Percentiles rank a stretch among this genome's conserved stretches.
phyloP scores from a whole-genome alignment of 1,140 invertebrate species.

The Teleogryllus occipitalis region DNA sequence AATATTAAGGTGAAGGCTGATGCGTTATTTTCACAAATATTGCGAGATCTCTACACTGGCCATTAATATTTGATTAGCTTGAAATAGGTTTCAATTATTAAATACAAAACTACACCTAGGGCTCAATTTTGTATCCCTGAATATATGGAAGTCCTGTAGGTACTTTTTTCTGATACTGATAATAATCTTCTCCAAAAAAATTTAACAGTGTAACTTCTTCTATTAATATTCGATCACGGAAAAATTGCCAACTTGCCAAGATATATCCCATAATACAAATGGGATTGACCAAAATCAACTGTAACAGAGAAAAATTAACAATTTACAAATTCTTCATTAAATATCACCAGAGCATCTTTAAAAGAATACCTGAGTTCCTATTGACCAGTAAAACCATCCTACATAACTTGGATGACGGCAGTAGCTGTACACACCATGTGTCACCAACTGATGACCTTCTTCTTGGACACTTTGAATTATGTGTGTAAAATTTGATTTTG shows the following conservation, averaged over 20 bases:
- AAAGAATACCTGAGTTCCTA: slow-evolving; percentile 81
- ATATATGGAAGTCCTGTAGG: slow-evolving; percentile 91
- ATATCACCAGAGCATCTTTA: slow-evolving; percentile 8
- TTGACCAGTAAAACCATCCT: slow-evolving; percentile 98
- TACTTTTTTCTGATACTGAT: slow-evolving; percentile 79
- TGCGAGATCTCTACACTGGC: too few relatives aligned
- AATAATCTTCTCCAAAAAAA: slow-evolving; percentile 89
- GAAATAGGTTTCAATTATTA: background rate
- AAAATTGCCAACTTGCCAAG: slow-evolving; percentile 82
- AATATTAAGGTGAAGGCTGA: too few relatives aligned
- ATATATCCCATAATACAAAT: slow-evolving; percentile 77
- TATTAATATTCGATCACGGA: slow-evolving; percentile 73
- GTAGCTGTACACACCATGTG: slow-evolving; percentile 75
- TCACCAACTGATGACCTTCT: slow-evolving; percentile 82
- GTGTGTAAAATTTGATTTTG: slow-evolving; percentile 91
- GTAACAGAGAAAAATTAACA: slow-evolving; percentile 33
- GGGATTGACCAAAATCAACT: slow-evolving; percentile 86
- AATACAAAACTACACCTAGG: background rate
- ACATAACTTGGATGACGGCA: slow-evolving; percentile 91
- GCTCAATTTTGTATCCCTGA: slow-evolving; percentile 52
- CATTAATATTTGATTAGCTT: too few relatives aligned
- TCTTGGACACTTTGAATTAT: slow-evolving; percentile 65
- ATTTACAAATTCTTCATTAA: too few relatives aligned
- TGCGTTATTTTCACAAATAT: too few relatives aligned
- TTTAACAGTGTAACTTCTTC: slow-evolving; percentile 89